Conservation (phyloP, 1,140 invertebrate genomes). For the Drosophila obscura region DNA sequence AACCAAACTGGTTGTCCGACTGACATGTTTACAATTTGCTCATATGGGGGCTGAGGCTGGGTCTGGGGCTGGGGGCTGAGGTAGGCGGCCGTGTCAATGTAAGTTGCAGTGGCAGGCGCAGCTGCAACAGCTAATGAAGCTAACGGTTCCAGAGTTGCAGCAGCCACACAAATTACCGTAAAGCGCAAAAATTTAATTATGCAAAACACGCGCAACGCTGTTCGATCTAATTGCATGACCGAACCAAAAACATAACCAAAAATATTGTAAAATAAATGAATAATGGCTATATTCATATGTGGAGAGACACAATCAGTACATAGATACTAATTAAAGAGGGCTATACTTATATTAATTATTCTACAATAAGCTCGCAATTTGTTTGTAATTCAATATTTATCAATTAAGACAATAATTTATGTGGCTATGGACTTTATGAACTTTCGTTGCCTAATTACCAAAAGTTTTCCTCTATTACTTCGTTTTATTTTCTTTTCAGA, state of each 20-base stretch:
- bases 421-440: too few species aligned
- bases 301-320: slow-evolving; percentile 8
- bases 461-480: too few species aligned
- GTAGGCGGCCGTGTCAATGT: slow-evolving; percentile 43
- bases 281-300: slow-evolving; percentile 36
- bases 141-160: slow-evolving; percentile 56
- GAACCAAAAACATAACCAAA: slow-evolving; percentile 21
- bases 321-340: neutral
- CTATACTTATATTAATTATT: too few species aligned
- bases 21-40: slow-evolving; percentile 60
- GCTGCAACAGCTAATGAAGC: slow-evolving; percentile 71
- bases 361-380: too few species aligned
- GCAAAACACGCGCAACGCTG: slow-evolving; percentile 71
- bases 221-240: slow-evolving; percentile 74
- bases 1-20: slow-evolving; percentile 66
- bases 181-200: slow-evolving; percentile 75
- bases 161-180: slow-evolving; percentile 62
- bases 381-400: too few species aligned
- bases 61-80: slow-evolving; percentile 1
- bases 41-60: slow-evolving; percentile 30
- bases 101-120: slow-evolving; percentile 37
- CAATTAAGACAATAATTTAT: too few species aligned
- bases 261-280: slow-evolving; percentile 39
- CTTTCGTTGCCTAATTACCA: neutral
- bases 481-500: neutral